A percentile compares a stretch with the other conserved stretches of the same genome.
Conservation (phyloP, 2,797 vertebrate species). For the Hippoglossus hippoglossus region DNA sequence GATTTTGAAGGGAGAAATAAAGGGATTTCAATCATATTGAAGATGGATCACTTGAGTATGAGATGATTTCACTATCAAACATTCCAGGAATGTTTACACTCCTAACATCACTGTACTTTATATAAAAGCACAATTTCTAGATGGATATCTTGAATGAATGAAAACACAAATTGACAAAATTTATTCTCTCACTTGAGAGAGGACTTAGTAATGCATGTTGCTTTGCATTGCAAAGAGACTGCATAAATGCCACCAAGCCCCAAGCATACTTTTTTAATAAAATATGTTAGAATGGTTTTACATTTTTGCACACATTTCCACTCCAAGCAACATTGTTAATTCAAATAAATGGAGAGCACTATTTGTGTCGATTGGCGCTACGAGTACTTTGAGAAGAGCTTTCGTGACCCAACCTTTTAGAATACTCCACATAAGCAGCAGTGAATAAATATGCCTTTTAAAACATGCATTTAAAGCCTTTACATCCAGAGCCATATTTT, state of each 20-base stretch:
- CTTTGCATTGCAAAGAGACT: slow-evolving; percentile 64
- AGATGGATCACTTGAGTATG: slow-evolving; percentile 30
- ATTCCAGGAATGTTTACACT: slow-evolving; percentile 21
- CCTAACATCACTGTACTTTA: slow-evolving; percentile 5
- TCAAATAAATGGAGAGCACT: slow-evolving; percentile 55
- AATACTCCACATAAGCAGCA: slow-evolving; percentile 33
- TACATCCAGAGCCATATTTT: slow-evolving; percentile 12
- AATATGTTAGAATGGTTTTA: slow-evolving; percentile 56
- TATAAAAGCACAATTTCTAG: slow-evolving; percentile 37
- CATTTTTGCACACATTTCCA: slow-evolving; percentile 54
- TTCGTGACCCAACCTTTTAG: slow-evolving; percentile 33
- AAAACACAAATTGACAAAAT: slow-evolving; percentile 59
- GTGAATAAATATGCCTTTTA: slow-evolving; percentile 16
- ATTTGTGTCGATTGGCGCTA: slow-evolving; percentile 36
- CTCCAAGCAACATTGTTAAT: slow-evolving; percentile 56
- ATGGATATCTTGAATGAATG: slow-evolving; percentile 34
- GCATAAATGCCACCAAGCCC: slow-evolving; percentile 55
- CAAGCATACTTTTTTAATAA: slow-evolving; percentile 63
- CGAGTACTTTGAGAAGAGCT: slow-evolving; percentile 23
- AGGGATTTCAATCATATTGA: too few species aligned
- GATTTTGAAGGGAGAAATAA: slow-evolving; percentile 35
- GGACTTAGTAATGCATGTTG: slow-evolving; percentile 46
- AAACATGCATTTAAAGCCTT: slow-evolving; percentile 22
- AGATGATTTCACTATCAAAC: slow-evolving; percentile 21
- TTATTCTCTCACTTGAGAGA: slow-evolving; percentile 50